Evolutionary conservation across 2,113 vertebrate species (phyloP).

Genomic region (Rhinichthys klamathensis): DNA sequence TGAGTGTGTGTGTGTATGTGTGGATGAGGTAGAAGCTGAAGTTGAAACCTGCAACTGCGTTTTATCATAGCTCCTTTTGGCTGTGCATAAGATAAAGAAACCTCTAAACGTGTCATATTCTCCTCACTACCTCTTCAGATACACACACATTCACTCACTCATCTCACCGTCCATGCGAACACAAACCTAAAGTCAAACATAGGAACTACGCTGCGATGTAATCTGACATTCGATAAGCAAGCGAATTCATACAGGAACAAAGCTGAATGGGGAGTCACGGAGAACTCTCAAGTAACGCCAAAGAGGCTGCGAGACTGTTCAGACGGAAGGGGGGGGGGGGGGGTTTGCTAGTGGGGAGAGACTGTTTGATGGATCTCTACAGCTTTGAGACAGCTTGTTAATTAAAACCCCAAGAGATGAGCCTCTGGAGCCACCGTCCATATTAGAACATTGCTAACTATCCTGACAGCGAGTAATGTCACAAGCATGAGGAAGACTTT

Average conservation of each 20-base stretch:
- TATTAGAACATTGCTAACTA: conserved; percentile 82
- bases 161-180: conserved; percentile 3
- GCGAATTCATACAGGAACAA: conserved; percentile 40
- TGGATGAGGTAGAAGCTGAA: conserved; percentile 30
- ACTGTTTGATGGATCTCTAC: conserved; percentile 76
- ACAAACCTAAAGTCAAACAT: conserved; percentile 17
- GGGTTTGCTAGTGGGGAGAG: conserved; percentile 66
- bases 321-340: conserved; percentile 58
- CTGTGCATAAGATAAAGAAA: background rate
- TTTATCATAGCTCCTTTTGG: background rate
- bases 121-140: background rate
- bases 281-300: conserved; percentile 66
- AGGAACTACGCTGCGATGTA: conserved; percentile 33
- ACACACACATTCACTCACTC: background rate
- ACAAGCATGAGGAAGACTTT: conserved; percentile 66
- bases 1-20: background rate
- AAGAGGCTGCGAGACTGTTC: conserved; percentile 63
- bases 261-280: conserved; percentile 53
- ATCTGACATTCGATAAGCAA: conserved; percentile 26
- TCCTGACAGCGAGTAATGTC: conserved; percentile 80
- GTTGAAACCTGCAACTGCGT: background rate
- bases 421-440: conserved; percentile 75
- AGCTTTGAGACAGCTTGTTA: conserved; percentile 80
- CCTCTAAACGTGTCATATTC: background rate
- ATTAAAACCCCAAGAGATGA: conserved; percentile 81